A percentile compares a stretch with the other conserved stretches of the same genome.
Conservation (phyloP, 1,140 invertebrate species). For the Drosophila novamexicana region DNA sequence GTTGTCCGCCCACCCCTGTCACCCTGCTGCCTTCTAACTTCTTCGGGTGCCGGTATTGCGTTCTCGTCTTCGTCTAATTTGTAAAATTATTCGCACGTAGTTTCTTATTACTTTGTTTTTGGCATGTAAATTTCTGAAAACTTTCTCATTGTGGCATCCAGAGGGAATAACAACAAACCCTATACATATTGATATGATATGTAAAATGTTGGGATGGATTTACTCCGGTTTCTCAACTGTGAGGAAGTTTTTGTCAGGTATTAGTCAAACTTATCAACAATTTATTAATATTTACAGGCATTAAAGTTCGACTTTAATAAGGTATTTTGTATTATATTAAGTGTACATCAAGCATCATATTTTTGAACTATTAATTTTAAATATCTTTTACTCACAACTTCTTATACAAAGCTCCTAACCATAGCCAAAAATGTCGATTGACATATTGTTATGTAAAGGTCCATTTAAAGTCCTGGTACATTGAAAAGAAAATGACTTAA, state of each 20-base stretch:
- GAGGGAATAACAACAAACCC: neutral
- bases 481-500: too few species aligned
- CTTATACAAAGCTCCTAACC: neutral
- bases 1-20: neutral
- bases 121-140: constrained; percentile 50
- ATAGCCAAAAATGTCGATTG: neutral
- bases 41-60: neutral
- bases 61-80: constrained; percentile 53
- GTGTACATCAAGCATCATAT: too few species aligned
- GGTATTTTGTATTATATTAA: too few species aligned
- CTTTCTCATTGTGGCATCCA: constrained; percentile 17
- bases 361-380: too few species aligned
- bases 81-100: constrained; percentile 74
- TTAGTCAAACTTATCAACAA: too few species aligned
- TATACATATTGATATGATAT: constrained; percentile 14
- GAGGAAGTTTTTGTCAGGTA: neutral
- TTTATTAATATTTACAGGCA: neutral
- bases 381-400: neutral
- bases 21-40: neutral
- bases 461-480: too few species aligned
- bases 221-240: neutral
- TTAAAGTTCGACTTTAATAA: too few species aligned
- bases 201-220: too few species aligned
- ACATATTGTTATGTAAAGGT: neutral
- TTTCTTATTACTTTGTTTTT: constrained; percentile 73